These are phyloP conservation scores for Lypha dubia DNA, from an alignment of 2,888 invertebrate genomes.

Conservation along the genomic window DNA sequence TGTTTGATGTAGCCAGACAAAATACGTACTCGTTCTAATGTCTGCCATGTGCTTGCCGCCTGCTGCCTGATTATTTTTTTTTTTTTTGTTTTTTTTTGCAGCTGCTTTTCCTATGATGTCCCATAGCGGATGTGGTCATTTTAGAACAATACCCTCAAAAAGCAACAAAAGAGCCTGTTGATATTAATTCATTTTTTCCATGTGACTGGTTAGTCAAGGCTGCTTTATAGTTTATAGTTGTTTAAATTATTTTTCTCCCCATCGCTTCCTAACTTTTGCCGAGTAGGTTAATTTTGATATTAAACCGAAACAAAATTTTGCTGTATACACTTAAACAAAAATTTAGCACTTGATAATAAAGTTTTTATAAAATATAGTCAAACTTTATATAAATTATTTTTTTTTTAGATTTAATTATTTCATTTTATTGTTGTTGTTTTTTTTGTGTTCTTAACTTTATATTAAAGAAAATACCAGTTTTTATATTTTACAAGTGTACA, in stretches of 20 bases:
- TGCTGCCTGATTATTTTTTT: conserved; percentile 56
- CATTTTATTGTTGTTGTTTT: no score
- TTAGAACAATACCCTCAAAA: conserved; percentile 66
- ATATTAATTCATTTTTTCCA: conserved; percentile 59
- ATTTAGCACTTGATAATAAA: not conserved
- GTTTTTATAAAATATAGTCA: no score
- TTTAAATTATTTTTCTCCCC: conserved; percentile 28
- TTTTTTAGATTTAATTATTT: no score
- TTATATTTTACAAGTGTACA: conserved; percentile 6
- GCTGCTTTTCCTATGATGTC: conserved; percentile 25
- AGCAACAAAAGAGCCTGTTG: conserved; percentile 67
- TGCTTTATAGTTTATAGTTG: conserved; percentile 57
- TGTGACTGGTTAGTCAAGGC: conserved; percentile 65
- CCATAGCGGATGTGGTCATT: conserved; percentile 69
- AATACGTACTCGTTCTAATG: conserved; percentile 56
- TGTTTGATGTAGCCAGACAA: conserved; percentile 64
- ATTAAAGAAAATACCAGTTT: not conserved
- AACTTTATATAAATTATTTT: no score
- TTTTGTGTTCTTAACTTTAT: no score
- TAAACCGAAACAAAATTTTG: conserved; percentile 20
- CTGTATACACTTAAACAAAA: conserved; percentile 41
- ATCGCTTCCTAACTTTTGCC: conserved; percentile 29
- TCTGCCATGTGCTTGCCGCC: conserved; percentile 64
- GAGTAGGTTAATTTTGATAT: conserved; percentile 62
- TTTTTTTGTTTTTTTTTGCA: conserved; percentile 6